Evolutionary conservation across 2,888 invertebrate genomes (phyloP), one percentile per base, ranked within the genome.

Genomic region (Listrodromus nycthemerus): DNA sequence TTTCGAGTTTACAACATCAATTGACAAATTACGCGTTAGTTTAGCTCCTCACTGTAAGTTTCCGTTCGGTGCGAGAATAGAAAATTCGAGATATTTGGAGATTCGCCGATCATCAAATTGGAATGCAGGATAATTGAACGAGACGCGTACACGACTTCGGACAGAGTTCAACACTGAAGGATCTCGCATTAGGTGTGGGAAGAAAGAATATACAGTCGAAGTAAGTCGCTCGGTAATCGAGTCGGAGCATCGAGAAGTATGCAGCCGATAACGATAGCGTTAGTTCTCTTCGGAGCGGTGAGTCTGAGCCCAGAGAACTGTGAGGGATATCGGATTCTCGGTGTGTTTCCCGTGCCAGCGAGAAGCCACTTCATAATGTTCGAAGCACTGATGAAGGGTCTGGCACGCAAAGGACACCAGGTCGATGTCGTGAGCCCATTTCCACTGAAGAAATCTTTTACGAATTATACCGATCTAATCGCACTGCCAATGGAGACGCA

Each of bases 351-450:
- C 0, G 93, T 94, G 80, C 93, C 94, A 16, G 94, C 92, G 5
- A 93, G 91, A 80, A 94, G 94, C 65, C 94, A 94, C 79, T 93
- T 91, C 24, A 93, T 93, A 89, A 94, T 94, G 91, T 92, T 92
- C 77, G 92, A 91, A 41, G 90, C 93, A 0, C 82, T 94, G 66
- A 91, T 94, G 16, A 91, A 91, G 73, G 94, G 93, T 65, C 90
- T 95, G 5, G 88, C 94, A 2, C 85, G 89, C 10, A 87, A 92
- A 30, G 94, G 94, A 0, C 94, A 94, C 83, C 93, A 93, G 79
- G 92, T 94, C 24, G 91, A 91, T 41, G 88, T 91, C 0, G 84
- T 91, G n/a, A 89, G 86, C 21, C 55, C 86, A 24, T 87, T 86
- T 55, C 82, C 86, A 3, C 41, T 78, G 48, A 82, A 86, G 63